phyloP scores from a whole-genome alignment of 1,140 invertebrate genomes.

The Cataglyphis hispanica region DNA sequence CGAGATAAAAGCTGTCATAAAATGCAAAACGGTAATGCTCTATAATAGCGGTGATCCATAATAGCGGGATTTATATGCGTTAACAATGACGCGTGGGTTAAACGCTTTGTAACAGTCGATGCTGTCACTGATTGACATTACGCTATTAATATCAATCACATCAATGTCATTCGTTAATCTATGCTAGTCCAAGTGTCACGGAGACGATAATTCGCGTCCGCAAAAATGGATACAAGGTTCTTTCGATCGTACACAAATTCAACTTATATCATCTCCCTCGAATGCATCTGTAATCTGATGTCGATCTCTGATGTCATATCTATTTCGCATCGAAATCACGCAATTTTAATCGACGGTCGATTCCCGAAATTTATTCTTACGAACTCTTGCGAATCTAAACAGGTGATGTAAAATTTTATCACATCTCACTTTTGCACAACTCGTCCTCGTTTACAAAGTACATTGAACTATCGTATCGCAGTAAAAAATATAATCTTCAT shows the following conservation, averaged over 20 bases:
- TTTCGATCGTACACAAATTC: conserved; percentile 41
- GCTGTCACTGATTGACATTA: conserved; percentile 46
- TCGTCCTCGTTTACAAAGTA: neutral
- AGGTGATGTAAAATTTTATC: neutral
- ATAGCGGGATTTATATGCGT: conserved; percentile 8
- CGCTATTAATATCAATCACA: conserved; percentile 58
- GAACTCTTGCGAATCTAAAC: neutral
- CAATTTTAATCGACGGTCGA: too few species aligned
- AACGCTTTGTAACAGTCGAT: conserved; percentile 20
- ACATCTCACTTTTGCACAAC: neutral
- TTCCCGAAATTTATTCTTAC: neutral
- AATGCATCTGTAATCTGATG: neutral
- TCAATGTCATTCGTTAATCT: conserved; percentile 56
- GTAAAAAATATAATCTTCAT: neutral
- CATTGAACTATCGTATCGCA: conserved; percentile 5
- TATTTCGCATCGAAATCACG: neutral
- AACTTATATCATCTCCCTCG: neutral
- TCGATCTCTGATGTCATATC: neutral
- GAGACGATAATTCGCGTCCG: conserved; percentile 41
- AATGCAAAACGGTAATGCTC: conserved; percentile 15
- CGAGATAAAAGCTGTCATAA: conserved; percentile 45
- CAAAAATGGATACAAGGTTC: conserved; percentile 60
- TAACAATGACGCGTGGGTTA: conserved; percentile 23
- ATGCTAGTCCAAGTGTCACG: conserved; percentile 38
- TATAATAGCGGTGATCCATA: conserved; percentile 14